Evolutionary conservation across 1,140 invertebrate genomes (phyloP), one percentile per base, ranked within the genome.

Genomic region (Solenopsis invicta): DNA sequence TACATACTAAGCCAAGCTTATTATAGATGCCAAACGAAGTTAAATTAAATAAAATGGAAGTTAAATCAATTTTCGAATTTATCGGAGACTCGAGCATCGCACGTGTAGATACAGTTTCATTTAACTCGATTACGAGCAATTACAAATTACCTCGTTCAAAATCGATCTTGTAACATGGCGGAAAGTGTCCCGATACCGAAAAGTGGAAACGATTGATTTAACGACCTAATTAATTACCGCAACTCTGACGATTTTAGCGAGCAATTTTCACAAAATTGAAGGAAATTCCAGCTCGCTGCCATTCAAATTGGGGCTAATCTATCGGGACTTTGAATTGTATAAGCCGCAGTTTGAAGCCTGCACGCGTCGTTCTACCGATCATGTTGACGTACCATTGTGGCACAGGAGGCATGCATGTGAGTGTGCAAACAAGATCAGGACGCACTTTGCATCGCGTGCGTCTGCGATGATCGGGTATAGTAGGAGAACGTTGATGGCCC

Each of bases 351-450:
- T 74, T 82, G 54, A 82, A 41, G 54, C 41, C 61, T 74, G 21
- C 41, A 52, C 41, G 67, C n/a, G 71, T 82, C 52, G 80, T 41
- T 8, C 45, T 24, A 54, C 9, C 45, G 4, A 8, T 21, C 34
- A 41, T 75, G 80, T 62, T 74, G 69, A 75, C 69, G 54, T 84
- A 75, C 62, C 41, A 84, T 61, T 61, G 80, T 45, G 80, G 54
- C n/a, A 13, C 61, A 52, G 54, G 29, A 84, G 12, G 69, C 67
- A 84, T 37, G 69, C 67, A 84, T 37, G 80, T 84, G 54, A 10
- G 24, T 61, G 74, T 82, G 69, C 80, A 75, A 84, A 84, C 69
- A 74, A 54, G 29, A 84, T 84, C 45, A 74, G 24, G 24, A 24
- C 69, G 69, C 41, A 75, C 41, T 84, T 61, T 48, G 69, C 69